Conservation (phyloP, 1,140 invertebrate species). For the Lethocerus indicus region DNA sequence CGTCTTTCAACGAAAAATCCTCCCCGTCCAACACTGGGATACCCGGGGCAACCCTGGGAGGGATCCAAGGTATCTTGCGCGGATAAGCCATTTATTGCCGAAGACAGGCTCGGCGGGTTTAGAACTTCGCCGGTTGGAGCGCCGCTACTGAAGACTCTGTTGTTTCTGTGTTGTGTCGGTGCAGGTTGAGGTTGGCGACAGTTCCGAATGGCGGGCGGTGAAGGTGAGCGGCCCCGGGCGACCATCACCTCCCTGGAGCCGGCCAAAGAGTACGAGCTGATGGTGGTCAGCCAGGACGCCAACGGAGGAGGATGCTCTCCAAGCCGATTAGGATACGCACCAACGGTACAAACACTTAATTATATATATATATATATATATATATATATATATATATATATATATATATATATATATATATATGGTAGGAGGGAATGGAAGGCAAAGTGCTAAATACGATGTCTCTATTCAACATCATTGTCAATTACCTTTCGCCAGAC, state of each 20-base stretch:
- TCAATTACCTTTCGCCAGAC: no score
- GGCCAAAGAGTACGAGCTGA: slow-evolving; percentile 73
- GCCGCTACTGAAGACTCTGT: background rate
- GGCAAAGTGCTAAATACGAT: no score
- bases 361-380: no score
- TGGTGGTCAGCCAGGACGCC: slow-evolving; percentile 74
- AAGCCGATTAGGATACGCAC: slow-evolving; percentile 48
- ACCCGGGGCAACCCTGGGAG: background rate
- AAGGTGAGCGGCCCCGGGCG: slow-evolving; percentile 49
- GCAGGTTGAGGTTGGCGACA: slow-evolving; percentile 44
- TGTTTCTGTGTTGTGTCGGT: background rate
- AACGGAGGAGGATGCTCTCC: slow-evolving; percentile 81
- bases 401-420: no score
- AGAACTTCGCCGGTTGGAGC: background rate
- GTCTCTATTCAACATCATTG: no score
- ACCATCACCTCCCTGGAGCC: slow-evolving; percentile 60
- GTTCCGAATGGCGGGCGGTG: slow-evolving; percentile 59
- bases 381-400: no score
- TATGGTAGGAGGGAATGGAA: no score
- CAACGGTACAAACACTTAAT: slow-evolving; percentile 9
- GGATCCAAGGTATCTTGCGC: background rate
- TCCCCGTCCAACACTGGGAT: background rate
- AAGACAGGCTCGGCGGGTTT: background rate
- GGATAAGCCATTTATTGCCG: background rate
- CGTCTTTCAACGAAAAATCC: background rate